Conservation (phyloP, 2,113 vertebrate genomes). For the Hippocampus mohnikei region DNA sequence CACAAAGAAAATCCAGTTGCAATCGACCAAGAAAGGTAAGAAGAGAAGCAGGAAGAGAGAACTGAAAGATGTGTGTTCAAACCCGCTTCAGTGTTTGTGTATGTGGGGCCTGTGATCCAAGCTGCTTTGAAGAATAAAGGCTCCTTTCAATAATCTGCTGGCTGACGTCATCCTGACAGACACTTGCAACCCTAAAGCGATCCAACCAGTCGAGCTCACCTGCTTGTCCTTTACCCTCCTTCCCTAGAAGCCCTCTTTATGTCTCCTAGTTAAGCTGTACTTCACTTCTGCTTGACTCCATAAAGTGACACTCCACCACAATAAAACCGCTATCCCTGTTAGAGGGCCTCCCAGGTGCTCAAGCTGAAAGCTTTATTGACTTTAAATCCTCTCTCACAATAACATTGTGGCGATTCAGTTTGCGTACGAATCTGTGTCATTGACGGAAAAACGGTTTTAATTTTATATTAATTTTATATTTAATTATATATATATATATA, state of each 20-base stretch:
- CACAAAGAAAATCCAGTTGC: conserved; percentile 10
- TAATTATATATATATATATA: too few species aligned
- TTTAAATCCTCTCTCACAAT: conserved; percentile 5
- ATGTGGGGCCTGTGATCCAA: conserved; percentile 28
- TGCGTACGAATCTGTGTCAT: conserved; percentile 24
- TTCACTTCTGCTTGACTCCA: conserved; percentile 32
- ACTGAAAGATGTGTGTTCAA: conserved; percentile 23
- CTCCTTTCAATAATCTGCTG: conserved; percentile 27
- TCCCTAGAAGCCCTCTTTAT: conserved; percentile 30
- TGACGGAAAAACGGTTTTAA: background rate
- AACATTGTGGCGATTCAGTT: background rate
- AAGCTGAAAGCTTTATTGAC: conserved; percentile 1
- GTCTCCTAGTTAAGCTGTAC: conserved; percentile 38
- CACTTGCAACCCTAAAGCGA: conserved; percentile 44
- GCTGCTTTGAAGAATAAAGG: conserved; percentile 53
- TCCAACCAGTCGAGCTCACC: conserved; percentile 50
- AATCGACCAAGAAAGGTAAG: conserved; percentile 12
- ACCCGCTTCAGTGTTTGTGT: conserved; percentile 6
- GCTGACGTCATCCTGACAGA: conserved; percentile 37
- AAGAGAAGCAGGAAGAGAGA: conserved; percentile 9
- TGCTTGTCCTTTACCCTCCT: conserved; percentile 34
- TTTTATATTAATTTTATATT: too few species aligned
- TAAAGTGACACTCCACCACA: conserved; percentile 29
- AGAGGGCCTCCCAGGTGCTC: conserved; percentile 5
- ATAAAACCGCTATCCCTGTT: conserved; percentile 23